These are phyloP conservation scores for Sarcophaga peregrina DNA, from an alignment of 1,140 invertebrate species.

Conservation along the genomic window DNA sequence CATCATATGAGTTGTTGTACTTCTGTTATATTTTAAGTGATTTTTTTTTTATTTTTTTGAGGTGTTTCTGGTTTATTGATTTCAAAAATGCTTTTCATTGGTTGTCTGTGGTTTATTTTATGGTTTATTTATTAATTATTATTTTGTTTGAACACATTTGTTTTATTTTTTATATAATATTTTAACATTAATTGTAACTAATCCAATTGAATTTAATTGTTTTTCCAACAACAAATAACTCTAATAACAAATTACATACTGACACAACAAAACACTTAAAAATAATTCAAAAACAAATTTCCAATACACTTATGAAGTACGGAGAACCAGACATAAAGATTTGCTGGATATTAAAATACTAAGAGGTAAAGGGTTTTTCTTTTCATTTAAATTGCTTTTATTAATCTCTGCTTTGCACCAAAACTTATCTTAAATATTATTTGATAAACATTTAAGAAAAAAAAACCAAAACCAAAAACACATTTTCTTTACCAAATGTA, in stretches of 20 bases:
- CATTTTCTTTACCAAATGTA: too few relatives aligned
- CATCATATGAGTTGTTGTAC: background rate
- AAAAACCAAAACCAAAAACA: too few relatives aligned
- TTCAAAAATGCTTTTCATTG: background rate
- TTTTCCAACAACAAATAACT: background rate
- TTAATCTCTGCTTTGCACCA: background rate
- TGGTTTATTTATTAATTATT: slow-evolving; percentile 21
- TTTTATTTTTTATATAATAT: background rate
- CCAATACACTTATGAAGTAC: slow-evolving; percentile 51
- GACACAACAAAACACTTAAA: slow-evolving; percentile 34
- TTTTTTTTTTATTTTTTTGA: background rate
- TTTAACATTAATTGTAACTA: slow-evolving; percentile 29
- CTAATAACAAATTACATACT: background rate
- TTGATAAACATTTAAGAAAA: too few relatives aligned
- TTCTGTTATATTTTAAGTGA: background rate
- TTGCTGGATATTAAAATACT: slow-evolving; percentile 66
- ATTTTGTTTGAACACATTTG: background rate
- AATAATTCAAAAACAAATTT: slow-evolving; percentile 16
- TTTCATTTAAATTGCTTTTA: background rate
- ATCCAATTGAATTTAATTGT: slow-evolving; percentile 29
- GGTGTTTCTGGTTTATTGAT: background rate
- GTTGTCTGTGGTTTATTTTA: background rate
- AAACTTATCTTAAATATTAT: too few relatives aligned
- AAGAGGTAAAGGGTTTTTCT: slow-evolving; percentile 59
- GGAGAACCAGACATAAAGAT: slow-evolving; percentile 67